Evolutionary conservation across 2,888 invertebrate genomes (phyloP), one percentile per base, ranked within the genome.

Genomic region (Cataglyphis cursor): DNA sequence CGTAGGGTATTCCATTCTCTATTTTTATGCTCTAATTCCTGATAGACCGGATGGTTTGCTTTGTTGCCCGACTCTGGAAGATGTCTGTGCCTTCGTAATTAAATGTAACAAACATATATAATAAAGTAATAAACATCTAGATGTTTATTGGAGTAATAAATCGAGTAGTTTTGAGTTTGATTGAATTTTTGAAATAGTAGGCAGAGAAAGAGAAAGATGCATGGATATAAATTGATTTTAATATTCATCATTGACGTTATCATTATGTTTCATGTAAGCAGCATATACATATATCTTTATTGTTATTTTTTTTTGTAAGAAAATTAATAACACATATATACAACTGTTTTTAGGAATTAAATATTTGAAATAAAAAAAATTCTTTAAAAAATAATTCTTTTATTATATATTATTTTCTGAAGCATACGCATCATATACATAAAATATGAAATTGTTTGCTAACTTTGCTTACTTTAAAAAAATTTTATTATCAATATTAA

Each of bases 21-120:
- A 87, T 89, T 89, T 89, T 90, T 89, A 89, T 85, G 87, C 87
- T 88, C 85, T 82, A 87, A 84, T 84, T 89, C 87, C 72, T 82
- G 83, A 82, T 80, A 86, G 76, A 88, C 68, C 21, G 41, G 44
- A 18, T 62, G 35, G 73, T 78, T 31, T 51, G 41, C 84, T 86
- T 82, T 70, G 61, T 70, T 74, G 41, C 76, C 48, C 66, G 21
- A 38, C 38, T 24, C 65, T 75, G 76, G 66, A 76, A n/a, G 28
- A 65, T 54, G 1, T n/a, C 21, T 18, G 28, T 28, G 54, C n/a
- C 38, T 54, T 18, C 24, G n/a, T 8, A 31, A 15, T 62, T 48
- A 21, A 21, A 48, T 48, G 44, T 44, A 6, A 10, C n/a, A 18
- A 44, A 44, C 10, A 18, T 48, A 4, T 48, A 18, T 18, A 6